A percentile compares a stretch with the other conserved stretches of the same genome.
Conservation (phyloP, 1,140 invertebrate genomes). For the Drosophila ambigua region DNA sequence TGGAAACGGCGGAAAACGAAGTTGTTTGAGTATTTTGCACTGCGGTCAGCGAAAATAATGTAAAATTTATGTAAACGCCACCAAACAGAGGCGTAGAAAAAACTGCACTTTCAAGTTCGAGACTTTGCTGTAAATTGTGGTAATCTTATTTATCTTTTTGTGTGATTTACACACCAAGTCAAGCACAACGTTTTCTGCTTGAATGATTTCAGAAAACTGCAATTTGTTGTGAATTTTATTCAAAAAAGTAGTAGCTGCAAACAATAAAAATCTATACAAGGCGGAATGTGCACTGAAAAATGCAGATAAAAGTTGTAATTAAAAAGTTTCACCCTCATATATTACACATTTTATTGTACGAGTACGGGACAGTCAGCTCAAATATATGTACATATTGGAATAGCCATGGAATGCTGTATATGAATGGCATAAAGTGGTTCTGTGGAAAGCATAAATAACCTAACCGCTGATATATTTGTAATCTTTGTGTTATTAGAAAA, state of each 20-base stretch:
- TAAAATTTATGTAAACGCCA: not conserved
- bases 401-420: no score
- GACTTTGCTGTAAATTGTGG: slow-evolving; percentile 13
- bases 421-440: not conserved
- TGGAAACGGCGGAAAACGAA: no score
- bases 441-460: not conserved
- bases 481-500: no score
- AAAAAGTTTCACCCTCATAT: slow-evolving; percentile 51
- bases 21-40: not conserved
- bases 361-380: not conserved
- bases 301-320: slow-evolving; percentile 41
- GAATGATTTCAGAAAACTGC: slow-evolving; percentile 39
- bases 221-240: slow-evolving; percentile 45
- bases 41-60: slow-evolving; percentile 3
- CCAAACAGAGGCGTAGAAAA: not conserved
- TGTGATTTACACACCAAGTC: slow-evolving; percentile 40
- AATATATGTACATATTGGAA: slow-evolving; percentile 1
- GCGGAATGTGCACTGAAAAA: slow-evolving; percentile 20
- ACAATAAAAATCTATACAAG: slow-evolving; percentile 12
- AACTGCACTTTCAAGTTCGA: slow-evolving; percentile 62
- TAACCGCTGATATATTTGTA: no score
- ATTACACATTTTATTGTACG: slow-evolving; percentile 15
- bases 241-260: slow-evolving; percentile 15
- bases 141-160: not conserved
- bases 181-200: slow-evolving; percentile 45